Conservation (phyloP, 30 jellyfish, hydroid and myxozoan genomes). For the Aurelia aurita complex sp. Pacific region DNA sequence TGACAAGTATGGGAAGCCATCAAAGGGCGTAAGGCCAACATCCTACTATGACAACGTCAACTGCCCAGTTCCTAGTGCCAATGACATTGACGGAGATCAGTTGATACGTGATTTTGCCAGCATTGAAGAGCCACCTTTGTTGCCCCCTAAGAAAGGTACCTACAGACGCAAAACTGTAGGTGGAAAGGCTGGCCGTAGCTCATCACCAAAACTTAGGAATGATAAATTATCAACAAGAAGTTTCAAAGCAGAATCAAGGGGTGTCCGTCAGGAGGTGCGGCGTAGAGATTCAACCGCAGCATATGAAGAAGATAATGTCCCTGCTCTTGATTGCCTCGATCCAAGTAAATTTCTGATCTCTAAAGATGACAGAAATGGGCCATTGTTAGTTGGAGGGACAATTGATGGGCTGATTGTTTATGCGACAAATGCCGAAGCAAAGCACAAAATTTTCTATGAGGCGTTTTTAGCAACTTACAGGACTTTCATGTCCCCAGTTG, state of each 20-base stretch:
- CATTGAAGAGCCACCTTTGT: conserved; percentile 80
- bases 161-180: conserved; percentile 44
- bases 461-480: conserved; percentile 97
- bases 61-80: conserved; percentile 92
- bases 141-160: conserved; percentile 94
- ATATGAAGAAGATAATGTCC: conserved; percentile 94
- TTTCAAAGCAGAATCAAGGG: conserved; percentile 42
- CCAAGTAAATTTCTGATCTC: conserved; percentile 73
- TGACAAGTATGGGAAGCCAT: conserved; percentile 81
- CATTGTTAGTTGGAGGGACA: conserved; percentile 94
- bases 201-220: conserved; percentile 56
- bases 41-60: conserved; percentile 90
- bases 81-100: conserved; percentile 86
- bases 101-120: conserved; percentile 26
- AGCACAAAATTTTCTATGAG: conserved; percentile 68
- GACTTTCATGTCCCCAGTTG: conserved; percentile 91
- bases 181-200: neutral
- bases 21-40: conserved; percentile 86
- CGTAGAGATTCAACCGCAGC: conserved; percentile 82
- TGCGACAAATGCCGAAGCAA: conserved; percentile 75
- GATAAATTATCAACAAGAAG: conserved; percentile 58
- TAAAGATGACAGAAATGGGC: conserved; percentile 89
- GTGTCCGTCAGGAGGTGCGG: conserved; percentile 52
- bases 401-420: conserved; percentile 90
- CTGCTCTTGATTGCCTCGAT: conserved; percentile 92